Evolutionary conservation across 2,113 vertebrate species (phyloP).

Genomic region (Sphaerodactylus townsendi): DNA sequence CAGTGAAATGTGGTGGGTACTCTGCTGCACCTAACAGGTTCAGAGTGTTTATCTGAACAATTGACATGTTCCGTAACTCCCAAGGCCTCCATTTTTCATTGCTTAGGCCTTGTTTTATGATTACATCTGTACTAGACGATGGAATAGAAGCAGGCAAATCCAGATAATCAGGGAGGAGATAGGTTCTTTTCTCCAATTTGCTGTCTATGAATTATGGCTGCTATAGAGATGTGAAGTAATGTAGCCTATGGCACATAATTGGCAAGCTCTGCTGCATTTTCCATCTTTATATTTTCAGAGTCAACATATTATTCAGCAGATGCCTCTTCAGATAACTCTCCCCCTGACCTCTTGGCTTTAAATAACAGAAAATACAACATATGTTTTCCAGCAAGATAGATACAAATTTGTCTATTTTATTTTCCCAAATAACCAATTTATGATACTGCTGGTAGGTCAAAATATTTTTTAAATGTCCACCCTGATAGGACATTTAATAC

Average conservation of each 20-base stretch:
- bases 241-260: constrained; percentile 58
- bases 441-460: constrained; percentile 36
- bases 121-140: background rate
- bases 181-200: constrained; percentile 31
- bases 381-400: constrained; percentile 79
- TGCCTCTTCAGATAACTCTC: constrained; percentile 73
- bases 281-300: constrained; percentile 74
- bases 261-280: constrained; percentile 66
- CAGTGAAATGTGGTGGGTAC: background rate
- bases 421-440: constrained; percentile 69
- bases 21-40: background rate
- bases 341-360: constrained; percentile 74
- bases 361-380: constrained; percentile 74
- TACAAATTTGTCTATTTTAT: constrained; percentile 68
- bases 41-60: background rate
- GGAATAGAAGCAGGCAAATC: constrained; percentile 31
- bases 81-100: constrained; percentile 32
- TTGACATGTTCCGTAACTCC: background rate
- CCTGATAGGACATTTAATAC: background rate
- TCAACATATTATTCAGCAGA: constrained; percentile 69
- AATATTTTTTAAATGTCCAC: constrained; percentile 48
- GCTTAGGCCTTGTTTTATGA: background rate
- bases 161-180: constrained; percentile 27
- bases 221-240: constrained; percentile 46
- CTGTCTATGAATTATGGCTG: constrained; percentile 48